These are phyloP conservation scores for Typhlomys cinereus DNA, from an alignment of 2,113 vertebrate genomes.

Conservation along the genomic window DNA sequence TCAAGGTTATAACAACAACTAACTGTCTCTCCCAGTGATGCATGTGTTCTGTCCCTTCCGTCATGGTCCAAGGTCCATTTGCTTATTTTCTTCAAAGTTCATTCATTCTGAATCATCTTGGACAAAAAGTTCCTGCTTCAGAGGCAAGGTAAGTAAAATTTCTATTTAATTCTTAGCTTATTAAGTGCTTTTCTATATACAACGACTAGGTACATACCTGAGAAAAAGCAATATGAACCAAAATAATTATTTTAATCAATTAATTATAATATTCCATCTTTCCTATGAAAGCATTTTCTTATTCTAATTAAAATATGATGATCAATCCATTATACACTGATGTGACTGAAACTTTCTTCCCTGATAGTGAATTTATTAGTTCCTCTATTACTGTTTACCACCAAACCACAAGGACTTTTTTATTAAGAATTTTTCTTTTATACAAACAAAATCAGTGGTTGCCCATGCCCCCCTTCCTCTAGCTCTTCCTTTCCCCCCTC, in stretches of 20 bases:
- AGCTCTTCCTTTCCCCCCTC: too few relatives aligned
- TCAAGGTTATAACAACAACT: conserved; percentile 82
- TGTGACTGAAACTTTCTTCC: neutral
- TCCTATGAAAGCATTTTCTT: neutral
- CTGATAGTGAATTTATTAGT: neutral
- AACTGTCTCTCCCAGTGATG: conserved; percentile 80
- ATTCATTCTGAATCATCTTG: conserved; percentile 46
- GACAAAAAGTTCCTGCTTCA: conserved; percentile 65
- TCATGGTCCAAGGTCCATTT: conserved; percentile 76
- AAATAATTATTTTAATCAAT: neutral
- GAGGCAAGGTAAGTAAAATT: conserved; percentile 81
- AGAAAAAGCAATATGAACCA: neutral
- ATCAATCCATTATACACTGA: neutral
- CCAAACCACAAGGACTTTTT: too few relatives aligned
- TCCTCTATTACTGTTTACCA: neutral
- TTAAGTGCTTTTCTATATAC: neutral
- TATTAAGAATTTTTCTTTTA: too few relatives aligned
- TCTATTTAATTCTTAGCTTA: conserved; percentile 62
- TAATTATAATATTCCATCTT: neutral
- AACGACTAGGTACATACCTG: neutral
- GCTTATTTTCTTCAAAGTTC: conserved; percentile 74
- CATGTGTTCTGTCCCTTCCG: conserved; percentile 77
- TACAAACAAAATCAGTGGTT: too few relatives aligned
- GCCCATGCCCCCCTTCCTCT: too few relatives aligned
- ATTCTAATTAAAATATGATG: conserved; percentile 37